Percentiles rank a stretch among this genome's conserved stretches.
phyloP scores from a whole-genome alignment of 2,888 invertebrate genomes.

The Cheilosia variabilis region DNA sequence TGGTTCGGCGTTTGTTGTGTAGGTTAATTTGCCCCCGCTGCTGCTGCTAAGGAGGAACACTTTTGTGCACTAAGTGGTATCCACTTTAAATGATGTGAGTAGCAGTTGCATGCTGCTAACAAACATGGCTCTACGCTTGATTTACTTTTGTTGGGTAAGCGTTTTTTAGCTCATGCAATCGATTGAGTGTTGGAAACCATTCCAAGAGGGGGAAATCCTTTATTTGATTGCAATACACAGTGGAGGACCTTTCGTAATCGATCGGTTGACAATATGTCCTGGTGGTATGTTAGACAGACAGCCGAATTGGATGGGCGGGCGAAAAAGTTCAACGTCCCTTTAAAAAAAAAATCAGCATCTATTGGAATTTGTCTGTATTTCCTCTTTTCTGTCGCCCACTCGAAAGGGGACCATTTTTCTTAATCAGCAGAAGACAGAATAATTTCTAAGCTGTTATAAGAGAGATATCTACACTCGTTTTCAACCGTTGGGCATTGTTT shows the following conservation, averaged over 20 bases:
- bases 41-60: background rate
- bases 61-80: constrained; percentile 30
- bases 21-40: constrained; percentile 2
- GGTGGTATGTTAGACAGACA: too few relatives aligned
- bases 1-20: background rate
- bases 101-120: constrained; percentile 16
- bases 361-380: background rate
- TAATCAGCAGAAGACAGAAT: background rate
- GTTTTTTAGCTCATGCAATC: background rate
- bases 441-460: too few relatives aligned
- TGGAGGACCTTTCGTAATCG: background rate
- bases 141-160: constrained; percentile 21
- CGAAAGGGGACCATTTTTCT: background rate
- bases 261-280: background rate
- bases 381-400: background rate
- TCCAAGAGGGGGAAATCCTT: background rate
- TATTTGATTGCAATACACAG: background rate
- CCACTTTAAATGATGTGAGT: constrained; percentile 43
- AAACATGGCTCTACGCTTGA: constrained; percentile 27
- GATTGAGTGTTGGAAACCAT: background rate
- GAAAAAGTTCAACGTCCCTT: background rate
- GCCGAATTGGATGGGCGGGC: too few relatives aligned
- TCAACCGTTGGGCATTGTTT: too few relatives aligned
- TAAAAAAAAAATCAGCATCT: background rate
- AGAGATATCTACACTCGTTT: too few relatives aligned